Evolutionary conservation across 2,888 invertebrate species (phyloP).

Genomic region (Drosophila nr. perissopoda): DNA sequence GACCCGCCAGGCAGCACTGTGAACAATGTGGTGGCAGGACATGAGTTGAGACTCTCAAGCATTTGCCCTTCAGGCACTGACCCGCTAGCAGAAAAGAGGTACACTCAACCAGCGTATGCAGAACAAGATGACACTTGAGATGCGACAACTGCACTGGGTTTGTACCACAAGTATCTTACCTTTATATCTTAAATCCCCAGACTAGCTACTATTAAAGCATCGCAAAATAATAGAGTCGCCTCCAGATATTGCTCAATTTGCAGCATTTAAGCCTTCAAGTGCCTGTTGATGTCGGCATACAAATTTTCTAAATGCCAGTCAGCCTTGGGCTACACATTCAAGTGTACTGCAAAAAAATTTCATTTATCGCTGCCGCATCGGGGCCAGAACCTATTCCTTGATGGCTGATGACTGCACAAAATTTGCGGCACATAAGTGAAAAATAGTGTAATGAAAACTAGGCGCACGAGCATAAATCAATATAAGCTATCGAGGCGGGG

Average conservation of each 20-base stretch:
- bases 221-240: conserved; percentile 28
- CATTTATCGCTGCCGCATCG: conserved; percentile 38
- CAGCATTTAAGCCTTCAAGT: conserved; percentile 60
- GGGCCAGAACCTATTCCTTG: conserved; percentile 21
- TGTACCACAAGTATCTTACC: conserved; percentile 1
- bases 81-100: conserved; percentile 22
- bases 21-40: background rate
- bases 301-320: conserved; percentile 27
- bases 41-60: conserved; percentile 37
- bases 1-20: conserved; percentile 7
- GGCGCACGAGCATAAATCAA: conserved; percentile 68
- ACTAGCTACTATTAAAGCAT: conserved; percentile 47
- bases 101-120: conserved; percentile 46
- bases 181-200: conserved; percentile 44
- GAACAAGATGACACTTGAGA: conserved; percentile 55
- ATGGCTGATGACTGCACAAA: conserved; percentile 57
- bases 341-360: conserved; percentile 51
- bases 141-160: conserved; percentile 17
- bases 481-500: conserved; percentile 23
- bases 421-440: conserved; percentile 43
- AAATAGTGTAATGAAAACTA: conserved; percentile 64
- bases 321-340: conserved; percentile 59
- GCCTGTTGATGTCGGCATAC: conserved; percentile 58
- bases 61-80: conserved; percentile 52
- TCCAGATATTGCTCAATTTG: conserved; percentile 31